Evolutionary conservation across 1,140 invertebrate species (phyloP), one percentile per base, ranked within the genome.

Genomic region (Zaprionus davidi): DNA sequence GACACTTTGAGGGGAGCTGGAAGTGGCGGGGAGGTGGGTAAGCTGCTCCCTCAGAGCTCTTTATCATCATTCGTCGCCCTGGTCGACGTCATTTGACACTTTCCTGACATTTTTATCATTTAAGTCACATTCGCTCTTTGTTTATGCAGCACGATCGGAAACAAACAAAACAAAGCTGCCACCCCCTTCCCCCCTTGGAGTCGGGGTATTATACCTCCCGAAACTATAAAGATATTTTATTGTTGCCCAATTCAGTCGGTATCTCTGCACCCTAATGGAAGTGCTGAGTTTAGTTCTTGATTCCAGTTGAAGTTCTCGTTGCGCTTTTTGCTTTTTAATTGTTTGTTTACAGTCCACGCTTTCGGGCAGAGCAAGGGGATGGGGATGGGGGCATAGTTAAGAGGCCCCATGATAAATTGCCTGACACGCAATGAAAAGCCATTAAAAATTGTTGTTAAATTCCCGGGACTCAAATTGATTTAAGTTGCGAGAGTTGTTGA

Each of bases 1-100:
- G 34, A 36, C 34, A 31, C 17, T 46, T 44, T 51, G 17, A 17
- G 24, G 38, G 31, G 34, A 20, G 15, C 17, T 49, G 49, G 41
- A 9, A 24, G 11, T 5, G n/a, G 15, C 0, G n/a, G 56, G 53
- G 62, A 64, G 56, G 63, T 63, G 75, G 71, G 62, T 49, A 28
- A 41, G 66, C 73, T 63, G 77, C 83, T 82, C 84, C 81, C 78
- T 84, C 81, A 79, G 72, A 84, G 81, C 85, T 82, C 79, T 90
- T 90, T 90, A 90, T 85, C 85, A 84, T 88, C 85, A 90, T 90
- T 90, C 85, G 81, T 79, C 81, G 81, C 84, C 84, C 84, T 88
- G 80, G 74, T 88, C 80, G 78, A 67, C 71, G 81, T 83, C 81
- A 87, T 87, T 87, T 88, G 85, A 88, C 85, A 88, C 85, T 82